Conservation (phyloP, 2,113 vertebrate species). For the Rhinichthys klamathensis region DNA sequence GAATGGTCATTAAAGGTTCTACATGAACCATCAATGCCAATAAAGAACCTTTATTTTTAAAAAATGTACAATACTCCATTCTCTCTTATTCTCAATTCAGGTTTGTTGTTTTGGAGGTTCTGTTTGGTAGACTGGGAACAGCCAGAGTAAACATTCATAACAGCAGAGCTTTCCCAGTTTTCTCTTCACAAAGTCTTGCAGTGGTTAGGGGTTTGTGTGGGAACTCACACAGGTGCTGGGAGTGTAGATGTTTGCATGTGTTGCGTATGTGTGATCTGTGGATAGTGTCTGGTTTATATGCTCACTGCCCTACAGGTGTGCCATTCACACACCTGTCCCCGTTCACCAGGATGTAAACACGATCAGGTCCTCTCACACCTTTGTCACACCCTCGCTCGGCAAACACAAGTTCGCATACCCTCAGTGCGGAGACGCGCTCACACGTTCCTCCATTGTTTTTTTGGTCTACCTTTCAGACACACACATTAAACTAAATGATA, state of each 20-base stretch:
- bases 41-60: not conserved
- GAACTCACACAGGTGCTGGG: slow-evolving; percentile 45
- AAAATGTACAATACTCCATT: not conserved
- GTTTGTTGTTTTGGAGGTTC: not conserved
- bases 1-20: too few relatives aligned
- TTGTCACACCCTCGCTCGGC: slow-evolving; percentile 52
- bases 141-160: not conserved
- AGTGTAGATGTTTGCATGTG: slow-evolving; percentile 4
- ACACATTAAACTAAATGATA: not conserved
- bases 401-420: slow-evolving; percentile 51
- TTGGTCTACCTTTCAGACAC: not conserved
- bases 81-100: not conserved
- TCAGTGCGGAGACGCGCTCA: not conserved
- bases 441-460: not conserved
- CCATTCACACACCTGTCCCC: slow-evolving; percentile 50
- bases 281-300: slow-evolving; percentile 15
- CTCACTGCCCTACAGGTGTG: slow-evolving; percentile 39
- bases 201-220: slow-evolving; percentile 28
- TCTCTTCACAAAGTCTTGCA: not conserved
- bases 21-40: not conserved
- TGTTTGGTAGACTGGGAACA: not conserved
- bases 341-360: slow-evolving; percentile 62
- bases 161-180: not conserved
- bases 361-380: slow-evolving; percentile 55
- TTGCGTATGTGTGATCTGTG: not conserved